Evolutionary conservation across 1,140 invertebrate genomes (phyloP).

Genomic region (Streblospio benedicti): DNA sequence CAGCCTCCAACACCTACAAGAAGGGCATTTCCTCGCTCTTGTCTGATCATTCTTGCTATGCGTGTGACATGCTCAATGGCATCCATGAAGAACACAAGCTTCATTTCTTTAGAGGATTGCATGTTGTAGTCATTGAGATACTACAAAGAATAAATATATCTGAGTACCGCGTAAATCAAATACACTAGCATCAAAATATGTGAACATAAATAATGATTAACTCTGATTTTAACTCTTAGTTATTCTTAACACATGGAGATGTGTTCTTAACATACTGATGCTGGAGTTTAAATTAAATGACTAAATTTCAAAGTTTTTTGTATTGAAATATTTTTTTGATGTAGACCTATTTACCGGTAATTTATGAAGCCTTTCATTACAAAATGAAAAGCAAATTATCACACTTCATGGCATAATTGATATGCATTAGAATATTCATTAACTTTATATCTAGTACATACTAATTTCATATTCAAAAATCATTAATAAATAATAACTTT

Average conservation of each 20-base stretch:
- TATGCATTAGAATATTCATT: no score
- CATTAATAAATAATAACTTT: no score
- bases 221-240: background rate
- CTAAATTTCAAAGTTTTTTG: no score
- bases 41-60: slow-evolving; percentile 46
- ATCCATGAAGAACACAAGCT: slow-evolving; percentile 48
- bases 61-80: slow-evolving; percentile 46
- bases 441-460: no score
- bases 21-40: slow-evolving; percentile 46
- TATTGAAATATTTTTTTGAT: no score
- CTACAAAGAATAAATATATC: slow-evolving; percentile 24
- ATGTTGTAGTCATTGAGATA: slow-evolving; percentile 47
- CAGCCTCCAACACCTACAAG: slow-evolving; percentile 49
- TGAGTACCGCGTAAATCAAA: background rate
- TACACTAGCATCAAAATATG: no score
- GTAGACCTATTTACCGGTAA: no score
- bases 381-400: no score
- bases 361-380: no score
- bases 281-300: background rate
- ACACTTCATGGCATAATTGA: no score
- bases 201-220: no score
- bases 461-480: no score
- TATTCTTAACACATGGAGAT: background rate
- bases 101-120: slow-evolving; percentile 44
- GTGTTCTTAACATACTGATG: background rate